Evolutionary conservation across 2,888 invertebrate genomes (phyloP).

Genomic region (Yponomeuta cagnagella): DNA sequence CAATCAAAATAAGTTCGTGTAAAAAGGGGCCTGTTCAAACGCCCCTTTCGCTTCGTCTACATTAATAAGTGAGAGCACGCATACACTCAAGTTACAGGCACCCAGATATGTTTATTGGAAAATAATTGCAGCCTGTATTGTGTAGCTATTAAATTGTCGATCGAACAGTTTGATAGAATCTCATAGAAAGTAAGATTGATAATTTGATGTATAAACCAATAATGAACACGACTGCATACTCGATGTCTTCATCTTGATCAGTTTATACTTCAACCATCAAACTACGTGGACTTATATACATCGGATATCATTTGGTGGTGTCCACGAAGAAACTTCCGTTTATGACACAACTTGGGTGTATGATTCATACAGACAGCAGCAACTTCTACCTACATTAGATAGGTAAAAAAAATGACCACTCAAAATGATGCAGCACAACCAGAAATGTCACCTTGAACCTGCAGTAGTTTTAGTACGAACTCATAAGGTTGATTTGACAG

Average conservation of each 20-base stretch:
- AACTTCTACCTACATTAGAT: no score
- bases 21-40: background rate
- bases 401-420: no score
- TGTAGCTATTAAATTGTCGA: background rate
- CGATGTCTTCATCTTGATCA: background rate
- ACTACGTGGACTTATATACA: no score
- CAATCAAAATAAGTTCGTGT: no score
- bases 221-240: background rate
- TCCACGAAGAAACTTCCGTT: no score
- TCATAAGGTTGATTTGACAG: no score
- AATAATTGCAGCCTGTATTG: background rate
- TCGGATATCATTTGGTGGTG: no score
- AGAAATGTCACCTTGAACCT: no score
- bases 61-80: constrained; percentile 11
- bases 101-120: background rate
- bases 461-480: no score
- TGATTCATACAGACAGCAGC: no score
- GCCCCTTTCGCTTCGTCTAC: background rate
- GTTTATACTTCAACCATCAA: background rate
- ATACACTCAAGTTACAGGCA: background rate
- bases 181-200: background rate
- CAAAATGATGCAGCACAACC: no score
- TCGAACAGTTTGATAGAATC: background rate
- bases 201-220: background rate
- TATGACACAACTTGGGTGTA: no score